Evolutionary conservation across 1,140 invertebrate genomes (phyloP).

Genomic region (Musca vetustissima): DNA sequence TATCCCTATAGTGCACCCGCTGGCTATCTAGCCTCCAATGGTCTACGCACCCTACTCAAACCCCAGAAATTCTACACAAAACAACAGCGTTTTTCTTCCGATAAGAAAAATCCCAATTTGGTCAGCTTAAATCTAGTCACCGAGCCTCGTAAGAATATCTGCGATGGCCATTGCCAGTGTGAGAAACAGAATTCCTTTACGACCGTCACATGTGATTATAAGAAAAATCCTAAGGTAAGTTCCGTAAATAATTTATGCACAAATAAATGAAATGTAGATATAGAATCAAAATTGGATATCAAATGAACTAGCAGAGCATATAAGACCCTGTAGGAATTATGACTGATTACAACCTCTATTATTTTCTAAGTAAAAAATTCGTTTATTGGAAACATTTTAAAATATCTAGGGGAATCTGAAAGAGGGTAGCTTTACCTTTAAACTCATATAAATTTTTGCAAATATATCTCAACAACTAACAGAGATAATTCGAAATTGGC

Average conservation of each 20-base stretch:
- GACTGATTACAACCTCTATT: no score
- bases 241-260: neutral
- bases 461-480: no score
- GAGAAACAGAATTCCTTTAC: constrained; percentile 12
- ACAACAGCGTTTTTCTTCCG: neutral
- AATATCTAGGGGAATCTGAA: no score
- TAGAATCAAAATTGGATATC: no score
- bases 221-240: constrained; percentile 15
- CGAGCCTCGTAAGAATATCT: constrained; percentile 11
- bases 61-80: constrained; percentile 19
- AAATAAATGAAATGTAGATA: no score
- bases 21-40: constrained; percentile 6
- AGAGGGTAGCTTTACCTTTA: no score
- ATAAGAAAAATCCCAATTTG: neutral
- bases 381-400: no score
- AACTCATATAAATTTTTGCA: no score
- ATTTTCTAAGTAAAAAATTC: no score
- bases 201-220: constrained; percentile 21
- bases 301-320: no score
- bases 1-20: neutral
- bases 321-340: no score
- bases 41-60: constrained; percentile 3
- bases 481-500: no score
- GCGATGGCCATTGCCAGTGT: constrained; percentile 9
- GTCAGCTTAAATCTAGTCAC: constrained; percentile 15